phyloP scores from a whole-genome alignment of 2,113 vertebrate genomes.

The Corvus hawaiiensis region DNA sequence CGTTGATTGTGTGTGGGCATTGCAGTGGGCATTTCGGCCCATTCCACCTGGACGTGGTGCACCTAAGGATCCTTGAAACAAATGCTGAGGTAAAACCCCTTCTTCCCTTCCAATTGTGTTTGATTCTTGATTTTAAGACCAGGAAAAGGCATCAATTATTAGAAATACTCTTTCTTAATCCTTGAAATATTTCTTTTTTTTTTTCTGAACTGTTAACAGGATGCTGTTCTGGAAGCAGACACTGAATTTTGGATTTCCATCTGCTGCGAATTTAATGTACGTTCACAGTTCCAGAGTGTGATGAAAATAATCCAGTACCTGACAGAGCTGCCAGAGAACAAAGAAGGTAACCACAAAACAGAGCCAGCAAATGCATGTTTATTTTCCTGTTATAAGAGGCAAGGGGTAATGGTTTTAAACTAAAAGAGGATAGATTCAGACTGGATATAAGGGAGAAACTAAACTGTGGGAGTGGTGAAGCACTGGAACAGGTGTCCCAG shows the following conservation, averaged over 20 bases:
- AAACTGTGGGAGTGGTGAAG: neutral
- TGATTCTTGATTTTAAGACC: too few species aligned
- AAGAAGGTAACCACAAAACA: constrained; percentile 76
- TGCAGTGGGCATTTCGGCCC: too few species aligned
- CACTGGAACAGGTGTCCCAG: neutral
- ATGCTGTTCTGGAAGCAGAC: constrained; percentile 82
- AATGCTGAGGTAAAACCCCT: too few species aligned
- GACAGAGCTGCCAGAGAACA: constrained; percentile 84
- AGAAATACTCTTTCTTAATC: neutral
- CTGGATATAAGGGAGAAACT: neutral
- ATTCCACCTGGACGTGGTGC: too few species aligned
- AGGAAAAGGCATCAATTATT: neutral
- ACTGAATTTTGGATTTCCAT: constrained; percentile 91
- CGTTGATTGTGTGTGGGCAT: too few species aligned
- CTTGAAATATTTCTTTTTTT: neutral
- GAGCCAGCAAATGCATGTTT: neutral
- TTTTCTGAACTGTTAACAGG: constrained; percentile 67
- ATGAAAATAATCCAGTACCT: constrained; percentile 85
- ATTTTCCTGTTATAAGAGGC: neutral
- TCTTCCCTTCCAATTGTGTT: too few species aligned
- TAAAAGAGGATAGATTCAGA: neutral
- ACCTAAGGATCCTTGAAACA: too few species aligned
- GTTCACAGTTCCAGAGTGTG: constrained; percentile 79
- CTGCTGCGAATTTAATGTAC: constrained; percentile 82
- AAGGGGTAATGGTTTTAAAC: neutral